phyloP scores from a whole-genome alignment of 1,140 invertebrate species.

The roundworm (Caenorhabditis elegans) region DNA sequence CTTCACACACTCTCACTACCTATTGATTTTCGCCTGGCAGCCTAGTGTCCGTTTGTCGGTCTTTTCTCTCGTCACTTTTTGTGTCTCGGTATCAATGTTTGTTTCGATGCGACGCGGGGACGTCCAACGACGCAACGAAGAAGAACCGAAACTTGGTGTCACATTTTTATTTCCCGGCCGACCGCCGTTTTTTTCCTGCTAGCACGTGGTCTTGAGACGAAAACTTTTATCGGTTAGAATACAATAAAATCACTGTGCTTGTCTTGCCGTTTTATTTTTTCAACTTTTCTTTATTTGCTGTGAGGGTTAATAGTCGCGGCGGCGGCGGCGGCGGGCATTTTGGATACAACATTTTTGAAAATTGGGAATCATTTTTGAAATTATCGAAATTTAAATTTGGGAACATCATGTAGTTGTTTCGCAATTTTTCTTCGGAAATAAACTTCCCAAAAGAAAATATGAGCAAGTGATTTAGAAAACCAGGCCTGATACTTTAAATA shows the following conservation, averaged over 20 bases:
- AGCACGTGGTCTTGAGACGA: conserved; percentile 28
- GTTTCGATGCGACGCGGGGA: conserved; percentile 12
- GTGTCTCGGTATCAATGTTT: conserved; percentile 25
- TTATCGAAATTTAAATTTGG: too few relatives aligned
- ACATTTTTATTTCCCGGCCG: conserved; percentile 23
- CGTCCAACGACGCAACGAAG: conserved; percentile 6
- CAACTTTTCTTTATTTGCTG: neutral
- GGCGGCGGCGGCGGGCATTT: neutral
- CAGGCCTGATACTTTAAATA: too few relatives aligned
- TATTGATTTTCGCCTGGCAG: conserved; percentile 6
- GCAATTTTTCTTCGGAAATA: too few relatives aligned
- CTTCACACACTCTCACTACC: neutral
- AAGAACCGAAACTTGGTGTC: conserved; percentile 20
- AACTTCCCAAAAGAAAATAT: too few relatives aligned
- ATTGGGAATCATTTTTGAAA: neutral
- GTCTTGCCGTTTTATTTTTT: neutral
- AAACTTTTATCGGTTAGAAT: conserved; percentile 19
- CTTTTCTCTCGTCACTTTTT: conserved; percentile 2
- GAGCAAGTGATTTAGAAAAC: too few relatives aligned
- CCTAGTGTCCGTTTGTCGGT: conserved; percentile 14
- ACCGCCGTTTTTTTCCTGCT: conserved; percentile 21
- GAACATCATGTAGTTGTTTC: too few relatives aligned
- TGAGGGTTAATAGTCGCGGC: neutral
- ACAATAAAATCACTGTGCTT: conserved; percentile 6
- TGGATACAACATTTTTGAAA: neutral